phyloP scores from a whole-genome alignment of 2,888 invertebrate genomes.

The Watsonalla binaria region DNA sequence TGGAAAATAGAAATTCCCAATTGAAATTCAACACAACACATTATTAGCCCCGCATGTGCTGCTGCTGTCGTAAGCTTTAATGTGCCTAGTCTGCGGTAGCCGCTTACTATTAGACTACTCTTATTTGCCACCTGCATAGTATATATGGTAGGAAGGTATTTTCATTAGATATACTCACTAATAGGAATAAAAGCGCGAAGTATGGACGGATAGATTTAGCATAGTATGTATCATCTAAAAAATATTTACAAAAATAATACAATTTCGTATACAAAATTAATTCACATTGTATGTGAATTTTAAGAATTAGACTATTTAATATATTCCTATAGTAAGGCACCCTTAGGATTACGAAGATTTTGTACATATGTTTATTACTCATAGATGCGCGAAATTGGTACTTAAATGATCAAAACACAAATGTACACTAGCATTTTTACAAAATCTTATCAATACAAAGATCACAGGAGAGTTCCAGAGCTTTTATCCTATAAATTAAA shows the following conservation, averaged over 20 bases:
- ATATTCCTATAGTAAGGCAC: no score
- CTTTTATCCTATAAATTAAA: slow-evolving; percentile 41
- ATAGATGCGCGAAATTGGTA: neutral
- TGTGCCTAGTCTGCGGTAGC: no score
- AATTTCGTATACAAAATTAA: slow-evolving; percentile 2
- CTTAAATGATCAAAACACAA: slow-evolving; percentile 17
- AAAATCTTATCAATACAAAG: slow-evolving; percentile 61
- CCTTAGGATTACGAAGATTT: neutral
- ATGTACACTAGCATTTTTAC: slow-evolving; percentile 41
- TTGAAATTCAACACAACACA: no score
- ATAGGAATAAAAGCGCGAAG: neutral
- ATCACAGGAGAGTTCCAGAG: slow-evolving; percentile 79
- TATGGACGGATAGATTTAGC: neutral
- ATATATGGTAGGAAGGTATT: no score
- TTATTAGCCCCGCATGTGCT: no score
- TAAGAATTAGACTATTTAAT: neutral
- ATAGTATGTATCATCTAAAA: slow-evolving; percentile 10
- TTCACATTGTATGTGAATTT: slow-evolving; percentile 1
- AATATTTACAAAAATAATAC: slow-evolving; percentile 21
- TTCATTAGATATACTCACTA: no score
- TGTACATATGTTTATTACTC: neutral
- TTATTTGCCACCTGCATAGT: no score
- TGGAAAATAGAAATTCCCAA: no score
- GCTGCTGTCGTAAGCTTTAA: neutral
- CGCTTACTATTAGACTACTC: no score